Conservation (phyloP, 2,888 invertebrate species). For the Diarsia brunnea region DNA sequence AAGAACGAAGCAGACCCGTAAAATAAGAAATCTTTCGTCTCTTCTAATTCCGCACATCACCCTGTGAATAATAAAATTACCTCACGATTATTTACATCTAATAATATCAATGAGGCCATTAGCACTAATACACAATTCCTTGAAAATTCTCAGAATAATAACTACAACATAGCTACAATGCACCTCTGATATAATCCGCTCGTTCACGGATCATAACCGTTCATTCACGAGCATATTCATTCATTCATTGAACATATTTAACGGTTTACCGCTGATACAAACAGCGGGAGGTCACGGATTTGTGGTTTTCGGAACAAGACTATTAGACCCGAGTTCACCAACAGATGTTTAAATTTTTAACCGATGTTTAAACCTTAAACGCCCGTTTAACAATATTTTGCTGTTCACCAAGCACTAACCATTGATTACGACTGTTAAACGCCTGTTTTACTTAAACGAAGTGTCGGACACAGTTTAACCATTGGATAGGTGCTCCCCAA, state of each 20-base stretch:
- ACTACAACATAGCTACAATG: slow-evolving; percentile 49
- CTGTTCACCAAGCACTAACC: too few species aligned
- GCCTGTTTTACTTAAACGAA: too few species aligned
- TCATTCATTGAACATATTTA: slow-evolving; percentile 65
- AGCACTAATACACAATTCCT: slow-evolving; percentile 72
- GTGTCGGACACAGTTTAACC: too few species aligned
- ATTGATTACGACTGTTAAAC: too few species aligned
- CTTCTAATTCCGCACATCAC: slow-evolving; percentile 42
- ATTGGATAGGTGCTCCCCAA: too few species aligned
- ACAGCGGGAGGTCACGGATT: slow-evolving; percentile 57
- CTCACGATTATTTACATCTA: slow-evolving; percentile 67
- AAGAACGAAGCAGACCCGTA: too few species aligned
- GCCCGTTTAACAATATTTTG: too few species aligned
- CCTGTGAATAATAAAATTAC: slow-evolving; percentile 66
- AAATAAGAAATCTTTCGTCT: too few species aligned
- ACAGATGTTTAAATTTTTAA: too few species aligned
- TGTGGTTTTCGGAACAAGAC: slow-evolving; percentile 33
- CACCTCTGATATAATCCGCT: slow-evolving; percentile 65
- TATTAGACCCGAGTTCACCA: too few species aligned
- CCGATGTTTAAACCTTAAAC: too few species aligned
- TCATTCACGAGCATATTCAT: slow-evolving; percentile 62
- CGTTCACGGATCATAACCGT: slow-evolving; percentile 65
- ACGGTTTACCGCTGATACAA: slow-evolving; percentile 60
- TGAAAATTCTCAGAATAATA: slow-evolving; percentile 72
- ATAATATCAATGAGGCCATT: slow-evolving; percentile 54